Evolutionary conservation across 2,113 vertebrate genomes (phyloP).

Genomic region (Stegostoma tigrinum): DNA sequence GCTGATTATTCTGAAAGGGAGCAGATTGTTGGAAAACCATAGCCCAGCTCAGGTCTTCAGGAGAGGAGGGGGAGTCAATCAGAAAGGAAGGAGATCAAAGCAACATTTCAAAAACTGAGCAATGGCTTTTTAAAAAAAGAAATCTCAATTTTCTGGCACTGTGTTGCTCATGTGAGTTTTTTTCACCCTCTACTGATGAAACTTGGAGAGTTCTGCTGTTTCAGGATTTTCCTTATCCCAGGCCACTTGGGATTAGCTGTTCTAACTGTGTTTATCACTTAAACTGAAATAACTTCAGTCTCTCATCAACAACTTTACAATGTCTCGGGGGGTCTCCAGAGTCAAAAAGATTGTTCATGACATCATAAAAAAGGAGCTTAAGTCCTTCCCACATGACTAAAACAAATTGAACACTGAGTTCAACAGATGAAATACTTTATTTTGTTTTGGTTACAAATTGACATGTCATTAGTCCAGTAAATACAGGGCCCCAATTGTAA

Average conservation of each 20-base stretch:
- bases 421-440: not conserved
- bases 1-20: not conserved
- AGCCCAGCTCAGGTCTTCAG: not conserved
- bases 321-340: not conserved
- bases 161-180: not conserved
- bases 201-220: not conserved
- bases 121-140: not conserved
- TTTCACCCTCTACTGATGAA: not conserved
- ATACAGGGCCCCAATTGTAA: not conserved
- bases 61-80: not conserved
- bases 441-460: not conserved
- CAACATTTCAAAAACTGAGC: not conserved
- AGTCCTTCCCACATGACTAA: not conserved
- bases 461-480: not conserved
- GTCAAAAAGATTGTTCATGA: conserved; percentile 2
- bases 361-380: not conserved
- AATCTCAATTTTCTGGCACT: not conserved
- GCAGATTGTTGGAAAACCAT: not conserved
- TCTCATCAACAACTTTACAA: not conserved
- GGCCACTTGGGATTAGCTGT: not conserved
- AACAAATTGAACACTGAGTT: not conserved
- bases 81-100: not conserved
- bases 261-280: not conserved
- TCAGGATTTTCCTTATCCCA: not conserved
- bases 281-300: not conserved